Base-by-base conservation (phyloP, 1,140 invertebrate species). In the Drosophila novamexicana region DNA sequence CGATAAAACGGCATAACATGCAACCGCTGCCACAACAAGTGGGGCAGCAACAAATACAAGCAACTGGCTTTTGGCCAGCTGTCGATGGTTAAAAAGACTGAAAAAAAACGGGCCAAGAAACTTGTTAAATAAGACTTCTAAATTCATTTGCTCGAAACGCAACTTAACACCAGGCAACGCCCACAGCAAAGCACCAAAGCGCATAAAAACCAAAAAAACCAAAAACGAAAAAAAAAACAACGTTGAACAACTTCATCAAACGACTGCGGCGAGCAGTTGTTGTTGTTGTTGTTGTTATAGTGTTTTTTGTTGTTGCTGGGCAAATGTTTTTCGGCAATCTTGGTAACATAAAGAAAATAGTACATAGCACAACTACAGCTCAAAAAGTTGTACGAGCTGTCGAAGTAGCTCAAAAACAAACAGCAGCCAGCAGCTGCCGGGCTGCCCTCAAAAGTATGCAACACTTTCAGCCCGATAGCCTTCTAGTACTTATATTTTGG, bases 101-200 rank as follows among this genome's bases (percentile, higher is more conserved):
- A 42, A 72, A 40, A 57, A 75, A 72, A 40, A 57, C 58, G 40
- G 34, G 50, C 22, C 50, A 56, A 50, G 53, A 82, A 85, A 83
- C 84, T 88, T 88, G 83, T 89, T 88, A 88, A 88, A 89, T 88
- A 88, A 89, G 83, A 88, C 84, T 88, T 88, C 79, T 83, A 88
- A 88, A 88, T 88, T 88, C 83, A 88, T 88, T 89, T 83, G 82
- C 72, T 70, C 53, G 69, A 67, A 80, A 88, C 73, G 69, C 77
- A 89, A 83, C 79, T 88, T 83, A 83, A 89, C 84, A 89, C 84
- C 84, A 74, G 75, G 66, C 67, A 77, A 81, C 79, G 73, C 61
- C 37, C 32, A 29, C 53, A 42, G 39, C 40, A 42, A 14, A 42
- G 40, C 40, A 52, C 12, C 8, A 76, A 68, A 67, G 77, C 76